Percentiles rank a stretch among this genome's conserved stretches.
Evolutionary conservation across 2,797 vertebrate genomes (phyloP).

Genomic region (Hybognathus amarus): DNA sequence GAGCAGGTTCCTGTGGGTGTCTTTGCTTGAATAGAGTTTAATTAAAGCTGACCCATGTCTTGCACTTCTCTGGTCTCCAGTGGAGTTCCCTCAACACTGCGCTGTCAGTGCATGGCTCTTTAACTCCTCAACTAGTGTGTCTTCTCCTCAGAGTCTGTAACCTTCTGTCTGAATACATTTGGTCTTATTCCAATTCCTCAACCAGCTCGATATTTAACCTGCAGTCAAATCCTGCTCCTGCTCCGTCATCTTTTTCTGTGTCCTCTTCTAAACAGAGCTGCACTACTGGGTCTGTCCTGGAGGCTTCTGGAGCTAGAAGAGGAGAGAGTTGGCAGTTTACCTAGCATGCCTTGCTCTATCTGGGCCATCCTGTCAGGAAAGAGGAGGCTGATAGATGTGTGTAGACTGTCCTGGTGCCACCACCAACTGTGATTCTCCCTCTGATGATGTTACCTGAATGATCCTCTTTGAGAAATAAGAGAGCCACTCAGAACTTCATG

Average conservation of each 20-base stretch:
- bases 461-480: neutral
- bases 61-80: slow-evolving; percentile 20
- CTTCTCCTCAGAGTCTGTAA: neutral
- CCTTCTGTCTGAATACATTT: neutral
- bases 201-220: slow-evolving; percentile 25
- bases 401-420: slow-evolving; percentile 1
- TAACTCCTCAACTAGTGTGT: slow-evolving; percentile 27
- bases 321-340: slow-evolving; percentile 17
- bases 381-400: slow-evolving; percentile 32
- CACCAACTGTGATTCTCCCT: slow-evolving; percentile 8
- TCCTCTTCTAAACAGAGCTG: neutral
- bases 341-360: neutral
- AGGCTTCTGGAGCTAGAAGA: neutral
- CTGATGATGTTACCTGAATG: neutral
- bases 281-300: slow-evolving; percentile 28
- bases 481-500: neutral
- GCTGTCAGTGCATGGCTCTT: neutral
- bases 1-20: neutral
- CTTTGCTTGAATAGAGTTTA: slow-evolving; percentile 22
- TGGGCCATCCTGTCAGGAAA: slow-evolving; percentile 23
- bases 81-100: slow-evolving; percentile 5
- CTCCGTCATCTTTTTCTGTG: neutral
- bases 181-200: neutral
- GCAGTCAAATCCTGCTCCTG: slow-evolving; percentile 8
- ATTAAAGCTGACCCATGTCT: slow-evolving; percentile 38